Conservation (phyloP, 2,888 invertebrate species). For the Yponomeuta malinellus region DNA sequence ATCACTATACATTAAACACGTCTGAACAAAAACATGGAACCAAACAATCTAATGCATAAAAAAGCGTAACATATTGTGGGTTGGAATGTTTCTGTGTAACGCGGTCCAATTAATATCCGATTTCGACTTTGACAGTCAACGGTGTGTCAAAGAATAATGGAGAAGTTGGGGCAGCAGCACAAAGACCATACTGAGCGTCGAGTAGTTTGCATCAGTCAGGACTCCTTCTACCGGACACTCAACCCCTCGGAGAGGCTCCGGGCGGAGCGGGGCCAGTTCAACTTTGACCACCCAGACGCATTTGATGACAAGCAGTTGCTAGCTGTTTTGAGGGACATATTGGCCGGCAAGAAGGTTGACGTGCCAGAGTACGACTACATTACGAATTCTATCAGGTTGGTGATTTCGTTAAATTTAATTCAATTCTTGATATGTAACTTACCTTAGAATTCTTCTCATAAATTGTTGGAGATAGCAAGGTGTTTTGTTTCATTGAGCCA, state of each 20-base stretch:
- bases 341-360: constrained; percentile 90
- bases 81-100: too few relatives aligned
- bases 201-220: constrained; percentile 96
- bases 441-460: too few relatives aligned
- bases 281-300: constrained; percentile 99
- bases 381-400: constrained; percentile 75
- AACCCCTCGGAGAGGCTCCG: constrained; percentile 85
- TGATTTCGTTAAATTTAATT: not conserved
- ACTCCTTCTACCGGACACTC: constrained; percentile 96
- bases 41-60: too few relatives aligned
- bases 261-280: constrained; percentile 93
- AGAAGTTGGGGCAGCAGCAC: constrained; percentile 94
- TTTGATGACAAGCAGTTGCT: constrained; percentile 93
- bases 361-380: constrained; percentile 96
- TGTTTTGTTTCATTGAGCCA: too few relatives aligned
- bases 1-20: too few relatives aligned
- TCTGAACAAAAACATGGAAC: too few relatives aligned
- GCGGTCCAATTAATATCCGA: too few relatives aligned
- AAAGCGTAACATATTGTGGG: too few relatives aligned
- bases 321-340: constrained; percentile 86
- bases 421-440: too few relatives aligned
- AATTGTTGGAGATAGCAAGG: too few relatives aligned
- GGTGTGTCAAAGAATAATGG: constrained; percentile 98
- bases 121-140: constrained; percentile 82
- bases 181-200: constrained; percentile 91